phyloP scores from a whole-genome alignment of 2,113 vertebrate genomes.

The Ameiurus melas region DNA sequence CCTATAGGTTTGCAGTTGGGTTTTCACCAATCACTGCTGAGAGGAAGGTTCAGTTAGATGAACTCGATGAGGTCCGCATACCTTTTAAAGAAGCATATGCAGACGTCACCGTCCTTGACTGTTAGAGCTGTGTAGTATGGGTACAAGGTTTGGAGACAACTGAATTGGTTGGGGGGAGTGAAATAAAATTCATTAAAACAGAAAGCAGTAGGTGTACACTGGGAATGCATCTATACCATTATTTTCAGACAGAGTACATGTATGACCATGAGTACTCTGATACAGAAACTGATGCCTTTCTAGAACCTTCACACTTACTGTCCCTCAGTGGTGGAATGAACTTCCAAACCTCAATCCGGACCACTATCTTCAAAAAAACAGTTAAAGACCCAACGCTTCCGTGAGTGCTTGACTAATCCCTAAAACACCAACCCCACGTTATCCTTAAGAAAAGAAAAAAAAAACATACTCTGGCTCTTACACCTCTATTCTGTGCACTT shows the following conservation, averaged over 20 bases:
- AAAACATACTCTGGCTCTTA: too few species aligned
- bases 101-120: not conserved
- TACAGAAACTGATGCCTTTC: not conserved
- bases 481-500: too few species aligned
- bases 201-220: not conserved
- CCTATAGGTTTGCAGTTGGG: not conserved
- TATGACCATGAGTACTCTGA: not conserved
- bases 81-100: not conserved
- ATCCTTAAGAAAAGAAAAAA: too few species aligned
- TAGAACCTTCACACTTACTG: too few species aligned
- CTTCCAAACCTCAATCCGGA: too few species aligned
- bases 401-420: too few species aligned
- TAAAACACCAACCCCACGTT: too few species aligned
- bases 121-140: not conserved
- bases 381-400: too few species aligned
- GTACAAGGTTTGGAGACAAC: not conserved
- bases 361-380: too few species aligned
- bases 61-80: not conserved
- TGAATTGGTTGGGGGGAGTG: not conserved
- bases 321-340: too few species aligned
- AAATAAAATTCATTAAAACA: not conserved
- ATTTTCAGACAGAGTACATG: not conserved
- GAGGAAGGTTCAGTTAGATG: not conserved
- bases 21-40: not conserved
- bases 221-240: not conserved